Percentiles rank a stretch among this genome's conserved stretches.
These are phyloP conservation scores for Chesias legatella DNA, from an alignment of 2,888 invertebrate species.

Conservation along the genomic window DNA sequence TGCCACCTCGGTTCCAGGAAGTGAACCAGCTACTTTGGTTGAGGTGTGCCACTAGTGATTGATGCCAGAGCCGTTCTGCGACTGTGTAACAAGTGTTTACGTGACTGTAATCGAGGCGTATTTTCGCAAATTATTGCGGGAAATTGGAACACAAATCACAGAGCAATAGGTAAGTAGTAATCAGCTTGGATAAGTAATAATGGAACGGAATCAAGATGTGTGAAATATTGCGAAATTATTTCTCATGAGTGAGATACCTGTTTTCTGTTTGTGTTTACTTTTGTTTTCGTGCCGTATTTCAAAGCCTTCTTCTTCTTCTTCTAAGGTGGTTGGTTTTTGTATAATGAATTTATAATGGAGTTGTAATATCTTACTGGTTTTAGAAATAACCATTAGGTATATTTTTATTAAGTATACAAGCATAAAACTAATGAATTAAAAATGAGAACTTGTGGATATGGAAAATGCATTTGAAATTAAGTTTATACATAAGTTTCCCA, in stretches of 20 bases:
- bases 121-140: conserved; percentile 44
- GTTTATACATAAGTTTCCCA: too few species aligned
- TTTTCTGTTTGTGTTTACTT: neutral
- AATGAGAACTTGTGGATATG: too few species aligned
- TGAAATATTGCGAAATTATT: conserved; percentile 13
- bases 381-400: too few species aligned
- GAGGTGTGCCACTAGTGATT: conserved; percentile 19
- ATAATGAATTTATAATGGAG: too few species aligned
- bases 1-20: too few species aligned
- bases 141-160: conserved; percentile 51
- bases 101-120: conserved; percentile 58
- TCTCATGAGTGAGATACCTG: neutral
- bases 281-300: too few species aligned
- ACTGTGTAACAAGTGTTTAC: conserved; percentile 68
- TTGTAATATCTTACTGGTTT: too few species aligned
- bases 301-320: too few species aligned
- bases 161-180: conserved; percentile 22
- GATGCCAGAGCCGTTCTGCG: conserved; percentile 31
- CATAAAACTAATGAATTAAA: too few species aligned
- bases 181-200: conserved; percentile 19
- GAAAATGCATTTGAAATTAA: too few species aligned
- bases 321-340: too few species aligned
- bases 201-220: conserved; percentile 13
- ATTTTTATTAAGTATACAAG: too few species aligned
- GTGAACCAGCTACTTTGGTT: conserved; percentile 1